Conservation (phyloP, 1,140 invertebrate genomes). For the Drosophila nigromelanica region DNA sequence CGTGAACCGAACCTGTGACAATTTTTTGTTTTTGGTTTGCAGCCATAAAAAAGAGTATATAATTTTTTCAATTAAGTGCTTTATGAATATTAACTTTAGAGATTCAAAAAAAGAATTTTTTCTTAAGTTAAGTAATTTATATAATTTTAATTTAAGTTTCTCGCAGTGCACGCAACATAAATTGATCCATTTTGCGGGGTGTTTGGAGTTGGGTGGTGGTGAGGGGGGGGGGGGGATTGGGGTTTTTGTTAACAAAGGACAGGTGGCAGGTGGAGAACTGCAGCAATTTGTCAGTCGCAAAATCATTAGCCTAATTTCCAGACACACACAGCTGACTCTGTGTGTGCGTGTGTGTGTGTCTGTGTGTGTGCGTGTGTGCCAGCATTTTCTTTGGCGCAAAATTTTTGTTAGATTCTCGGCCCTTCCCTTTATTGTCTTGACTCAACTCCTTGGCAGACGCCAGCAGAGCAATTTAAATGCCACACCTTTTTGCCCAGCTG, state of each 20-base stretch:
- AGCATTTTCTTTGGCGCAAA: constrained; percentile 50
- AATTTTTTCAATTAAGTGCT: no score
- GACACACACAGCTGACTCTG: neutral
- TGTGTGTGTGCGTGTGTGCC: constrained; percentile 54
- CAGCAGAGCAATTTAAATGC: constrained; percentile 75
- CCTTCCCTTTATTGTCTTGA: constrained; percentile 62
- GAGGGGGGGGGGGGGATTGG: neutral
- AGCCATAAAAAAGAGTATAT: no score
- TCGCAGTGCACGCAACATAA: neutral
- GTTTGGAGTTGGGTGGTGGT: neutral
- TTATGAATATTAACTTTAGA: no score
- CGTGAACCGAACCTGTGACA: no score
- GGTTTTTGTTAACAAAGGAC: constrained; percentile 58
- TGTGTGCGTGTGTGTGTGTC: no score
- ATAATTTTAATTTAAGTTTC: neutral
- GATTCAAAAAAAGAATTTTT: no score
- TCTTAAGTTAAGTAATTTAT: no score
- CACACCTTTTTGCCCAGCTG: constrained; percentile 52
- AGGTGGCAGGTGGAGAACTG: constrained; percentile 57
- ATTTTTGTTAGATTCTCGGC: constrained; percentile 59
- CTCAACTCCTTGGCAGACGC: constrained; percentile 65
- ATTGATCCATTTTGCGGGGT: constrained; percentile 26
- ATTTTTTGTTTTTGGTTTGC: no score
- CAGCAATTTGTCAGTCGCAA: constrained; percentile 71
- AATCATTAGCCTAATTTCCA: constrained; percentile 76